A percentile compares a stretch with the other conserved stretches of the same genome.
Conservation (phyloP, 1,140 invertebrate genomes). For the Drosophila varians region DNA sequence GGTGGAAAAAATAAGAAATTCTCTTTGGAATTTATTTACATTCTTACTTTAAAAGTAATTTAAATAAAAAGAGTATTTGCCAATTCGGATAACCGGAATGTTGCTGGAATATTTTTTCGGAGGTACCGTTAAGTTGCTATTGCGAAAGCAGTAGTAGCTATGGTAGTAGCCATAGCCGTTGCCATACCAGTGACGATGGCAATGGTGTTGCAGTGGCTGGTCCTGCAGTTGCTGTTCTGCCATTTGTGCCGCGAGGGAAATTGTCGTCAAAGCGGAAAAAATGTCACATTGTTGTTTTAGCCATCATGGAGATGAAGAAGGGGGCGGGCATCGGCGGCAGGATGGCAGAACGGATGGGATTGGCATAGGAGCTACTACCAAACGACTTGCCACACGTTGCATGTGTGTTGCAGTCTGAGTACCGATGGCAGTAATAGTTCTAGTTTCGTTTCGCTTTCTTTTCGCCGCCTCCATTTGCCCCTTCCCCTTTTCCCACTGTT, state of each 20-base stretch:
- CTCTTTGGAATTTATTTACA: no score
- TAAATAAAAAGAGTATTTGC: conserved; percentile 3
- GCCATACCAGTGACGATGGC: conserved; percentile 35
- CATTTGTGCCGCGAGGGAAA: conserved; percentile 75
- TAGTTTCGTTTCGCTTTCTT: conserved; percentile 55
- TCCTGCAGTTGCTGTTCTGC: conserved; percentile 20
- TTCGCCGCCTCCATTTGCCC: conserved; percentile 19
- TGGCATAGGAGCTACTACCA: conserved; percentile 8
- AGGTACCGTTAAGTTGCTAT: conserved; percentile 49
- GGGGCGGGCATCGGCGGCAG: conserved; percentile 2
- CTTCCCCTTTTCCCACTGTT: conserved; percentile 8
- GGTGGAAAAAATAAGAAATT: no score
- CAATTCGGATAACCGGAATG: neutral
- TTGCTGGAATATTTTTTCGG: conserved; percentile 3
- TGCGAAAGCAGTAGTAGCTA: conserved; percentile 15
- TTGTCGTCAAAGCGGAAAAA: conserved; percentile 79
- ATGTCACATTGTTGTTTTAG: conserved; percentile 79
- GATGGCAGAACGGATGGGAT: neutral
- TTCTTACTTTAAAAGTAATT: no score
- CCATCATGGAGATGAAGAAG: conserved; percentile 37
- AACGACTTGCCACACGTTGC: conserved; percentile 13
- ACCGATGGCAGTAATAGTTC: conserved; percentile 21
- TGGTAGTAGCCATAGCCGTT: conserved; percentile 2
- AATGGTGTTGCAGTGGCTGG: conserved; percentile 26
- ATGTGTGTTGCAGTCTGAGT: conserved; percentile 18